Conservation (phyloP, 2,113 vertebrate genomes). For the Neogobius melanostomus region DNA sequence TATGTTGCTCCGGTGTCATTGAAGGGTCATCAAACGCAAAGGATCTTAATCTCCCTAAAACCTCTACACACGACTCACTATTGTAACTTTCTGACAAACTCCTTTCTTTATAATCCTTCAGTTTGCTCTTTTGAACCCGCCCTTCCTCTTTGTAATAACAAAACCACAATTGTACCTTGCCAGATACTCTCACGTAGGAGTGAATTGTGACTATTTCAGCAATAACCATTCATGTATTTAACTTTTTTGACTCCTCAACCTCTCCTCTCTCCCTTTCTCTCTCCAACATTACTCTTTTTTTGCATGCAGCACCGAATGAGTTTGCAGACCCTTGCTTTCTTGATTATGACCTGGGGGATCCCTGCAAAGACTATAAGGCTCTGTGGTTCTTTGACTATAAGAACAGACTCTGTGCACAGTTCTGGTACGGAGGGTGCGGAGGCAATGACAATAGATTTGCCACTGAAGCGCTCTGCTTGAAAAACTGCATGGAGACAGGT, state of each 20-base stretch:
- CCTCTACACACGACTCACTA: no score
- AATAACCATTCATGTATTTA: conserved; percentile 17
- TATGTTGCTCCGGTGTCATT: no score
- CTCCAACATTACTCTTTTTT: conserved; percentile 48
- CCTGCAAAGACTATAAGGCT: conserved; percentile 85
- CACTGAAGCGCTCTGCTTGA: conserved; percentile 80
- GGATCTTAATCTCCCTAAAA: no score
- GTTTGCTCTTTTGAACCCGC: conserved; percentile 24
- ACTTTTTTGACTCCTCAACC: conserved; percentile 26
- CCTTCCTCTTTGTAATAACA: conserved; percentile 18
- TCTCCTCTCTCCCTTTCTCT: conserved; percentile 45
- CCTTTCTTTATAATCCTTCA: no score
- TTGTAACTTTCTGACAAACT: no score
- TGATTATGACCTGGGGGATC: conserved; percentile 83
- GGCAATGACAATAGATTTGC: conserved; percentile 87
- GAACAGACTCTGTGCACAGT: conserved; percentile 83
- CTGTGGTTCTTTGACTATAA: conserved; percentile 87
- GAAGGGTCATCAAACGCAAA: no score
- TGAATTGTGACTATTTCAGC: conserved; percentile 21
- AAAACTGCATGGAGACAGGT: conserved; percentile 79
- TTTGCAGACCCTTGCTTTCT: conserved; percentile 82
- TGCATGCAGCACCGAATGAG: conserved; percentile 73
- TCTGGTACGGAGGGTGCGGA: conserved; percentile 86
- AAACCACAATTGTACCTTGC: neutral
- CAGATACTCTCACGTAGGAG: neutral